Percentiles rank a stretch among this genome's conserved stretches.
These are phyloP conservation scores for Ernsta delagoae DNA, from an alignment of 2,888 invertebrate species.

Conservation along the genomic window DNA sequence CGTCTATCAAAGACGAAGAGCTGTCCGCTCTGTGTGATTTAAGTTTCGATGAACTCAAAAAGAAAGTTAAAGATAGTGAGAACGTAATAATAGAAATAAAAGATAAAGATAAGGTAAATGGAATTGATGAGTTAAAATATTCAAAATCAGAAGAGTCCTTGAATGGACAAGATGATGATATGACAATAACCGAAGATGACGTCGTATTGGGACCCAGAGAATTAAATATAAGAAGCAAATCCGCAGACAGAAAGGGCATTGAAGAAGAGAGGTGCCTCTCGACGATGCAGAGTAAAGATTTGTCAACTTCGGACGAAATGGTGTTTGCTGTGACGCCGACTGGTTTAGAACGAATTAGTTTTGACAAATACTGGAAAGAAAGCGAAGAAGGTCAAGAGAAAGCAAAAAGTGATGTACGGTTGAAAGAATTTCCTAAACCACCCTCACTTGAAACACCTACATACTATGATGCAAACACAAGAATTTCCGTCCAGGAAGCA, in stretches of 20 bases:
- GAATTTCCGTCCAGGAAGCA: slow-evolving; percentile 72
- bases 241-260: slow-evolving; percentile 55
- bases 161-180: slow-evolving; percentile 76
- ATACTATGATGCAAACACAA: slow-evolving; percentile 63
- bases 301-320: slow-evolving; percentile 83
- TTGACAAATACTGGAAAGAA: slow-evolving; percentile 80
- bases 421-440: slow-evolving; percentile 74
- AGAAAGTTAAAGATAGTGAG: slow-evolving; percentile 38
- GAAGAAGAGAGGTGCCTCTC: slow-evolving; percentile 62
- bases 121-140: slow-evolving; percentile 60
- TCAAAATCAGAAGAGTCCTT: slow-evolving; percentile 77
- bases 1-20: slow-evolving; percentile 81
- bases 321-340: slow-evolving; percentile 82
- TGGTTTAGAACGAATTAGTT: slow-evolving; percentile 80
- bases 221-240: slow-evolving; percentile 66
- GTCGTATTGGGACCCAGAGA: slow-evolving; percentile 69
- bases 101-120: slow-evolving; percentile 59
- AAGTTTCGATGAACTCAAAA: slow-evolving; percentile 65
- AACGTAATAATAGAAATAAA: slow-evolving; percentile 46
- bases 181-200: slow-evolving; percentile 81
- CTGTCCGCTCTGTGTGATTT: slow-evolving; percentile 75
- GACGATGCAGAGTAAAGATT: slow-evolving; percentile 79
- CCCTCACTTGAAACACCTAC: slow-evolving; percentile 62
- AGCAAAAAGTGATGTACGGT: slow-evolving; percentile 73
- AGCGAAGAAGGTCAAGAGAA: slow-evolving; percentile 62